Evolutionary conservation across 2,797 vertebrate genomes (phyloP).

Genomic region (Spea hammondii): DNA sequence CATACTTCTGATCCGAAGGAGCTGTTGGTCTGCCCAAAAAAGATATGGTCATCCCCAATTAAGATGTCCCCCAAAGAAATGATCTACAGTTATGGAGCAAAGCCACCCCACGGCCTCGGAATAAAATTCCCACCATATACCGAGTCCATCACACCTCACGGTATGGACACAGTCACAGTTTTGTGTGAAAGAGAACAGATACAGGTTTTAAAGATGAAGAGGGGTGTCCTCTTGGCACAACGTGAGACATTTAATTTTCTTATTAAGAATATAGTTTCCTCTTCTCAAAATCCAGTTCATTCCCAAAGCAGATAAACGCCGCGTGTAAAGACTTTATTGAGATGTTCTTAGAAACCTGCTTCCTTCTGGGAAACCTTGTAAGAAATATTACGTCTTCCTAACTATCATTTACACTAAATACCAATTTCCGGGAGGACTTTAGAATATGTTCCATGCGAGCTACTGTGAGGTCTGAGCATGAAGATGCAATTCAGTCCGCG

Average conservation of each 20-base stretch:
- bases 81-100: no score
- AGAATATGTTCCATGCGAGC: constrained; percentile 38
- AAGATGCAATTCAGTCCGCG: constrained; percentile 14
- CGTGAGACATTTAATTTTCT: neutral
- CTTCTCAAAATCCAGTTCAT: neutral
- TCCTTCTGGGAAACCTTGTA: constrained; percentile 27
- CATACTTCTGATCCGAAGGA: no score
- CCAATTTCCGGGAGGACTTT: constrained; percentile 34
- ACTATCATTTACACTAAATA: constrained; percentile 41
- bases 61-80: no score
- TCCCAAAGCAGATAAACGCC: neutral
- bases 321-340: neutral
- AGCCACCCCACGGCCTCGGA: no score
- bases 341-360: constrained; percentile 7
- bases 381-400: constrained; percentile 37
- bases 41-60: no score
- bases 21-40: no score
- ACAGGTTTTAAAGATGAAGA: neutral
- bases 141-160: no score
- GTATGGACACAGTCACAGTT: no score
- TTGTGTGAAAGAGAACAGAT: no score
- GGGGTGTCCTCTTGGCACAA: neutral
- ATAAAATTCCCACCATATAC: no score
- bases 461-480: constrained; percentile 40
- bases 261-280: neutral